phyloP scores from a whole-genome alignment of 2,888 invertebrate genomes.

The Drosophila mercatorum region DNA sequence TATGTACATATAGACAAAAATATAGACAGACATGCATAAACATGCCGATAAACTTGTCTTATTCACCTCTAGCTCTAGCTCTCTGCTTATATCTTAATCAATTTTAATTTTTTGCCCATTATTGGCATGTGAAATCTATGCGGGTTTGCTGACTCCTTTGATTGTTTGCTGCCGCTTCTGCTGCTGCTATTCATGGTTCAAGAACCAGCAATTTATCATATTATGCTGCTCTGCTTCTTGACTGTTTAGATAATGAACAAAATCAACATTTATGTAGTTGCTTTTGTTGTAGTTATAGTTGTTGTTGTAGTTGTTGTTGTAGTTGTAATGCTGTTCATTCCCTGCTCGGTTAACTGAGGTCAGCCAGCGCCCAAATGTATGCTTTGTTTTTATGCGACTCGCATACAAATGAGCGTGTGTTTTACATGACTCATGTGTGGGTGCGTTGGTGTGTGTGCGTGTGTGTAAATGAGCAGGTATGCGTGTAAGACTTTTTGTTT shows the following conservation, averaged over 20 bases:
- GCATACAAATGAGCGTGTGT: conserved; percentile 60
- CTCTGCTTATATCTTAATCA: conserved; percentile 13
- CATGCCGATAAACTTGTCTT: neutral
- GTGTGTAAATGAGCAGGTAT: neutral
- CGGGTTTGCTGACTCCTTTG: conserved; percentile 26
- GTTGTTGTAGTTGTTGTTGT: neutral
- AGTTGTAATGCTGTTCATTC: conserved; percentile 5
- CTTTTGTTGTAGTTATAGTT: conserved; percentile 7
- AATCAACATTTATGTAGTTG: conserved; percentile 57
- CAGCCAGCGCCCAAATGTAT: conserved; percentile 16
- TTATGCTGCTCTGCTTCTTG: conserved; percentile 20
- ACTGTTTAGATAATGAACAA: conserved; percentile 60
- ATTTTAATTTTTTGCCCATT: conserved; percentile 39
- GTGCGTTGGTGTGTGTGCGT: neutral
- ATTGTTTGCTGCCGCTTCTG: neutral
- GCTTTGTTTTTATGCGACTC: conserved; percentile 23
- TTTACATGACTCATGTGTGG: neutral
- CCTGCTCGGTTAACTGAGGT: conserved; percentile 15
- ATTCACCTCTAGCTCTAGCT: neutral
- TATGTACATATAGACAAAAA: neutral
- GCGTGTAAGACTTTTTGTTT: neutral
- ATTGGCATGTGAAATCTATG: conserved; percentile 44
- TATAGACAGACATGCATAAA: too few species aligned
- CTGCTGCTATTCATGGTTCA: conserved; percentile 44
- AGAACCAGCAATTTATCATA: conserved; percentile 63